A percentile compares a stretch with the other conserved stretches of the same genome.
These are phyloP conservation scores for Bradypodion ventrale DNA, from an alignment of 2,797 vertebrate genomes.

Conservation along the genomic window DNA sequence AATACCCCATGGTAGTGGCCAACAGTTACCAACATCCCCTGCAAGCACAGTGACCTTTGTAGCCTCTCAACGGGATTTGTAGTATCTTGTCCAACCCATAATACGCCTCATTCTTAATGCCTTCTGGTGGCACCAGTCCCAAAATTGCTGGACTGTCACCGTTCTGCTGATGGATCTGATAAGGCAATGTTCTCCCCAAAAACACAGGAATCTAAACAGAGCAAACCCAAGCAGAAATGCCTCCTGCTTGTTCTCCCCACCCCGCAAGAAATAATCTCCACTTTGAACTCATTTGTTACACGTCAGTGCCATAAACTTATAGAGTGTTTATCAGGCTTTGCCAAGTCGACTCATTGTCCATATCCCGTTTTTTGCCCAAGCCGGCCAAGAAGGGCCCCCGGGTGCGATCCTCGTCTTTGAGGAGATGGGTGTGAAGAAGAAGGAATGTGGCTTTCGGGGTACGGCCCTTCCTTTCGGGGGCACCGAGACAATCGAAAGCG, in stretches of 20 bases:
- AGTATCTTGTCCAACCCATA: constrained; percentile 59
- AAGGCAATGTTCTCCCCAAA: constrained; percentile 74
- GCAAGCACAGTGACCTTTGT: too few relatives aligned
- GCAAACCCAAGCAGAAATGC: constrained; percentile 73
- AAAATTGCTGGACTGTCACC: constrained; percentile 69
- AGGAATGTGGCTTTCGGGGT: constrained; percentile 76
- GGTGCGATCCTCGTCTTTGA: constrained; percentile 62
- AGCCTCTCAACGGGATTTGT: constrained; percentile 53
- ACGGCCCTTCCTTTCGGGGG: constrained; percentile 84
- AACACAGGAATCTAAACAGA: constrained; percentile 77
- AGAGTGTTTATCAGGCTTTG: constrained; percentile 33
- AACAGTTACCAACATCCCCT: not conserved
- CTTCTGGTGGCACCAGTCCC: constrained; percentile 72
- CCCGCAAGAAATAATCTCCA: constrained; percentile 31
- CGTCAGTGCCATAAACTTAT: constrained; percentile 69
- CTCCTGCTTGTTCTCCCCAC: constrained; percentile 25
- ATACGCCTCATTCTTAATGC: constrained; percentile 66
- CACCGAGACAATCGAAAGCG: constrained; percentile 69
- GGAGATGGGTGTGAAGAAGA: constrained; percentile 86
- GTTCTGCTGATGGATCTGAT: constrained; percentile 73
- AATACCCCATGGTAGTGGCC: not conserved
- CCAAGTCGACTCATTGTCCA: constrained; percentile 9
- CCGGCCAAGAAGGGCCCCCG: constrained; percentile 18
- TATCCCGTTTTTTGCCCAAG: constrained; percentile 16
- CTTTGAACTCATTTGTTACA: constrained; percentile 76